Percentiles rank a stretch among this genome's conserved stretches.
Evolutionary conservation across 2,888 invertebrate genomes (phyloP).

Genomic region (Ennomos quercinarius): DNA sequence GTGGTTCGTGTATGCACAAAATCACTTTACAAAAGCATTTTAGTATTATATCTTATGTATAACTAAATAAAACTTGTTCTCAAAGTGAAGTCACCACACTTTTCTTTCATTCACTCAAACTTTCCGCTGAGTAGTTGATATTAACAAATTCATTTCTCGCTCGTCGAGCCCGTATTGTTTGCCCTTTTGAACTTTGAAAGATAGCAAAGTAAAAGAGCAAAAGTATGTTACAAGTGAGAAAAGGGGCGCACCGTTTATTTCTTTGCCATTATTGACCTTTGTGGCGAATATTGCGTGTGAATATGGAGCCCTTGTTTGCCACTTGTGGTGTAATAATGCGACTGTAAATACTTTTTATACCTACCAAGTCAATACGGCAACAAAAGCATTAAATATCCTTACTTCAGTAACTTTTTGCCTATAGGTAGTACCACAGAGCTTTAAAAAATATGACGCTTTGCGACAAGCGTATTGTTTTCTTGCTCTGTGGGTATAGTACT

Average conservation of each 20-base stretch:
- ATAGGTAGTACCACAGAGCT: too few species aligned
- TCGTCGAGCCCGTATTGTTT: conserved; percentile 37
- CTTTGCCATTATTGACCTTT: conserved; percentile 33
- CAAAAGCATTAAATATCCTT: too few species aligned
- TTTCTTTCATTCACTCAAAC: conserved; percentile 40
- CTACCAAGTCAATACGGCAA: not conserved
- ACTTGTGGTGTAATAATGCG: not conserved
- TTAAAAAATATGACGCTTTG: too few species aligned
- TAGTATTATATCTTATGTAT: conserved; percentile 31
- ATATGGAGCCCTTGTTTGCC: conserved; percentile 26
- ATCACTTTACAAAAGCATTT: conserved; percentile 40
- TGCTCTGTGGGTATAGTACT: too few species aligned
- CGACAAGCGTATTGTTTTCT: too few species aligned
- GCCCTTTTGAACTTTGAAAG: conserved; percentile 42
- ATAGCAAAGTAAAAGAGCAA: conserved; percentile 34
- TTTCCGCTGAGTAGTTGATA: conserved; percentile 33
- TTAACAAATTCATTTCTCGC: conserved; percentile 44
- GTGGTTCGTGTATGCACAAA: conserved; percentile 41
- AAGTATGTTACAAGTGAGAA: conserved; percentile 33
- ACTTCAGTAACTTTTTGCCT: too few species aligned
- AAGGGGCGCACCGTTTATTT: conserved; percentile 32
- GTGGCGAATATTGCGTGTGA: conserved; percentile 20
- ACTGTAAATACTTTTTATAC: conserved; percentile 4
- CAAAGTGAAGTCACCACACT: conserved; percentile 30
- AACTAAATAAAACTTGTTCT: conserved; percentile 32